Base-by-base conservation (phyloP, 2,113 vertebrate genomes). In the Corydoras maculifer region DNA sequence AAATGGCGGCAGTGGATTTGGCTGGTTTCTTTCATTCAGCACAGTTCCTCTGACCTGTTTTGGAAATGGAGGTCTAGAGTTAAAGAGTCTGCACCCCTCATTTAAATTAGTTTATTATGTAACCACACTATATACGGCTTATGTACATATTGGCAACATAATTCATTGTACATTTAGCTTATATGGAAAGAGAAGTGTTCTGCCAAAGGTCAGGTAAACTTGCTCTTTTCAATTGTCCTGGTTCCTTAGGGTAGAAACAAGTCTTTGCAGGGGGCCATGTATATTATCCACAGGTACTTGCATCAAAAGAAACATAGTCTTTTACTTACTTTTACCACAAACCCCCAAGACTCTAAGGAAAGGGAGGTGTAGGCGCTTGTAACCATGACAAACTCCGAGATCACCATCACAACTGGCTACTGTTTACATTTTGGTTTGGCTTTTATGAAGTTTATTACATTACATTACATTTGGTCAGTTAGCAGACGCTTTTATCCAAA, bases 231-330 rank as follows among this genome's bases (percentile, higher is more conserved):
- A 43, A 91, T 92, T 93, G 92, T 88, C 86, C 88, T 91, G 89
- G 89, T 87, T 88, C 86, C 84, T 89, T 88, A 90, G 90, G 91
- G 89, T 91, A 43, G 35, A 43, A 5, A 43, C 35, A 43, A 5
- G 35, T 43, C 35, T 43, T 43, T 43, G 35, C 35, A 43, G 35
- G 35, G 35, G 35, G 1, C 35, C 35, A 2, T 43, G 35, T 43
- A 43, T 43, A 43, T 93, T 91, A 87, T 92, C 84, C 86, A 88
- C 79, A 80, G 82, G 82, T 80, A 76, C 81, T 84, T 82, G 31
- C 82, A 85, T 87, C 88, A 88, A 88, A 87, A 84, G 67, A 72
- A 76, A 59, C 83, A 72, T 12, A 30, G 71, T 62, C 58, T n/a
- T 29, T 65, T 25, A 25, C 18, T 75, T 57, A 48, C 61, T 69